These are phyloP conservation scores for Phoxinus phoxinus DNA, from an alignment of 2,113 vertebrate genomes.

Conservation along the genomic window DNA sequence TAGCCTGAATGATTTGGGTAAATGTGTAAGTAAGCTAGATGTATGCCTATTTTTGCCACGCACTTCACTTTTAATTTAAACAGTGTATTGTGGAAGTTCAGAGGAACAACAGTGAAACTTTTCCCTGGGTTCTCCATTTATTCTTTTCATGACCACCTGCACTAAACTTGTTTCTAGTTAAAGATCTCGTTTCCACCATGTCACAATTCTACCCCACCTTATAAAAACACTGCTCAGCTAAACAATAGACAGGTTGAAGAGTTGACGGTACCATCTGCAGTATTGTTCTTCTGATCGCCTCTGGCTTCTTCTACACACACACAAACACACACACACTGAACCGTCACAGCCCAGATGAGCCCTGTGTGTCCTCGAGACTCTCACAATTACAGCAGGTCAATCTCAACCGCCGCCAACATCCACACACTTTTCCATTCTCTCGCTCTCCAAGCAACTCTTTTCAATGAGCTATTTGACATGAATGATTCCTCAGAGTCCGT, in stretches of 20 bases:
- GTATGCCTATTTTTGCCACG: too few relatives aligned
- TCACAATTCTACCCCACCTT: not conserved
- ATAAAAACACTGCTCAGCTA: constrained; percentile 9
- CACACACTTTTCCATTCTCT: constrained; percentile 14
- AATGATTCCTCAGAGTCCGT: constrained; percentile 53
- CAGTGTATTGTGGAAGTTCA: not conserved
- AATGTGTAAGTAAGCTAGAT: too few relatives aligned
- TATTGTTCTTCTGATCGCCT: constrained; percentile 69
- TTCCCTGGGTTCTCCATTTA: not conserved
- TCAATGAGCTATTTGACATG: constrained; percentile 62
- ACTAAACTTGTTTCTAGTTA: not conserved
- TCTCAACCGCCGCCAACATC: constrained; percentile 53
- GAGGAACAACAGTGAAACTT: not conserved
- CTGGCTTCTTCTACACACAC: constrained; percentile 48
- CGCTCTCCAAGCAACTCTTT: constrained; percentile 55
- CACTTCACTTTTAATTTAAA: not conserved
- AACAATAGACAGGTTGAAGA: constrained; percentile 66
- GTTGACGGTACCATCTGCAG: constrained; percentile 67
- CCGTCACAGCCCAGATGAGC: constrained; percentile 48
- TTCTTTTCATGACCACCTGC: not conserved
- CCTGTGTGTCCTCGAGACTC: constrained; percentile 53
- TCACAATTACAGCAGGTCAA: constrained; percentile 62
- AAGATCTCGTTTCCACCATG: not conserved
- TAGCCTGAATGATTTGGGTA: too few relatives aligned
- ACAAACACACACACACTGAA: not conserved